These are phyloP conservation scores for Microtus richardsoni DNA, from an alignment of 2,113 vertebrate species.

Conservation along the genomic window DNA sequence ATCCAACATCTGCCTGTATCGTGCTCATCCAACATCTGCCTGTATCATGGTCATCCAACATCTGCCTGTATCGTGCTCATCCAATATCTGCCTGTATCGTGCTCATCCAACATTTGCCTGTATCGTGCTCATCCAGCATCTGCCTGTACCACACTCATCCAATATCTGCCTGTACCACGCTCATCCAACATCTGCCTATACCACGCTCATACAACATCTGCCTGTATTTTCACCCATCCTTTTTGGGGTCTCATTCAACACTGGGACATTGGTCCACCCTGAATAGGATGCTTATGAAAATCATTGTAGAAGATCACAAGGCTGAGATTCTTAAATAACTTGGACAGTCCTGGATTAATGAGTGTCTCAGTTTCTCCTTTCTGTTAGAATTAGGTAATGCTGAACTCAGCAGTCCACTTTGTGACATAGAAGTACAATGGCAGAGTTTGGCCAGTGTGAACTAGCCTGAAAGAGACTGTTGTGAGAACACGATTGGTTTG, in stretches of 20 bases:
- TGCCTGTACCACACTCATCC: no score
- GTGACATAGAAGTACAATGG: background rate
- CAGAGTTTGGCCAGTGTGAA: background rate
- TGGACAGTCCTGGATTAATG: background rate
- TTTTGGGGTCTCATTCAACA: background rate
- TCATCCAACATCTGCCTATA: background rate
- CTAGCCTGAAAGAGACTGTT: background rate
- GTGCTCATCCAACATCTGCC: no score
- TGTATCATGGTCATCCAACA: background rate
- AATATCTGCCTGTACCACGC: no score
- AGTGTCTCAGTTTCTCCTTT: background rate
- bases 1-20: no score
- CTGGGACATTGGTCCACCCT: background rate
- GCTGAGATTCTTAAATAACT: background rate
- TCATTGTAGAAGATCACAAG: background rate
- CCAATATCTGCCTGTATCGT: background rate
- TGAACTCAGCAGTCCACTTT: background rate
- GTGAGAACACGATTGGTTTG: background rate
- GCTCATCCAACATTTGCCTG: no score
- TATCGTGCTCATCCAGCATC: no score
- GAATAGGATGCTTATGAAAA: fast-evolving
- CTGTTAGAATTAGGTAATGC: background rate
- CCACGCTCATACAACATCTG: background rate
- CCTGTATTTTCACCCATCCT: no score
- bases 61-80: fast-evolving